Percentiles rank a stretch among this genome's conserved stretches.
Evolutionary conservation across 2,888 invertebrate genomes (phyloP).

Genomic region (Andrena bicolor): DNA sequence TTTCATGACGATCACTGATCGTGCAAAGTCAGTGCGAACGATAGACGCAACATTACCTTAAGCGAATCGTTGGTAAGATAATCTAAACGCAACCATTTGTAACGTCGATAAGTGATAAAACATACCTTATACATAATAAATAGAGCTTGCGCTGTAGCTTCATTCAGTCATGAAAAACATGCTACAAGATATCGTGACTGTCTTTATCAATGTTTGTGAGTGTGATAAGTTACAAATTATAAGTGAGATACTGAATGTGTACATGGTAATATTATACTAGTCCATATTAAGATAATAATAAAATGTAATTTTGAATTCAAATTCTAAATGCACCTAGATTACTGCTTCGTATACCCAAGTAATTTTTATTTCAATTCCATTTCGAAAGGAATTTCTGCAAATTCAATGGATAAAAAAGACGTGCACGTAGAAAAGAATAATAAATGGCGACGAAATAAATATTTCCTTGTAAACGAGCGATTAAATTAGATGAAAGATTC

Average conservation of each 20-base stretch:
- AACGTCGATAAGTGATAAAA: slow-evolving; percentile 72
- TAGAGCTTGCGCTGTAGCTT: slow-evolving; percentile 84
- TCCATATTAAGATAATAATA: slow-evolving; percentile 85
- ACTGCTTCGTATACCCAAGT: slow-evolving; percentile 1
- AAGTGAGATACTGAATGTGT: slow-evolving; percentile 85
- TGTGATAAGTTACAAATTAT: slow-evolving; percentile 84
- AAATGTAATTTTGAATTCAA: slow-evolving; percentile 85
- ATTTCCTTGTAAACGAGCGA: no score
- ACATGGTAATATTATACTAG: slow-evolving; percentile 85
- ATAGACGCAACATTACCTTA: slow-evolving; percentile 55
- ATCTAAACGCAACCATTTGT: slow-evolving; percentile 67
- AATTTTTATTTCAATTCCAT: not conserved
- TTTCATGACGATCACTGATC: slow-evolving; percentile 57
- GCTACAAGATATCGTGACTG: slow-evolving; percentile 83
- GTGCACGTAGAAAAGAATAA: no score
- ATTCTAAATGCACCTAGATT: slow-evolving; percentile 41
- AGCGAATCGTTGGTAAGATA: slow-evolving; percentile 62
- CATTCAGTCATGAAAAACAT: slow-evolving; percentile 80
- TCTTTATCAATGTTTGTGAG: slow-evolving; percentile 85
- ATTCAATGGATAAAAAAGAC: no score
- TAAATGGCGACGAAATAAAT: no score
- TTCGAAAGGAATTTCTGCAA: no score
- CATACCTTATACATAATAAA: slow-evolving; percentile 78
- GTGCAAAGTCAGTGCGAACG: slow-evolving; percentile 67
- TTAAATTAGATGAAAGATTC: no score